Percentiles rank a stretch among this genome's conserved stretches.
Conservation (phyloP, 1,140 invertebrate species). For the Eumeta japonica region DNA sequence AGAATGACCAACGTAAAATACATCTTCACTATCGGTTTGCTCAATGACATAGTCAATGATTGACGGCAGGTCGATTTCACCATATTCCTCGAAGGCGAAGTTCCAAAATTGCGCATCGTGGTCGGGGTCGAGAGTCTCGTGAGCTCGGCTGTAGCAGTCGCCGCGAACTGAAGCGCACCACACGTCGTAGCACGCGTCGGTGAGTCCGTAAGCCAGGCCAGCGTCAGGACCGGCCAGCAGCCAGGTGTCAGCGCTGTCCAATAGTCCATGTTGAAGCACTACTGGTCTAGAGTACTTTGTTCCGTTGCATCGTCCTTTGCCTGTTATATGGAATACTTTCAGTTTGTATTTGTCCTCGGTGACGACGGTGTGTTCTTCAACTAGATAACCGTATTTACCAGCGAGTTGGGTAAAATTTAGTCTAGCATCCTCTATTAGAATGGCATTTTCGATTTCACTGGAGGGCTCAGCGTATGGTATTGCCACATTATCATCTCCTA, state of each 20-base stretch:
- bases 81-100: constrained; percentile 70
- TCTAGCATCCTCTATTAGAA: constrained; percentile 38
- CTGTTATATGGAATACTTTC: constrained; percentile 63
- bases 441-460: too few species aligned
- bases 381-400: constrained; percentile 28
- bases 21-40: constrained; percentile 48
- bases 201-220: constrained; percentile 44
- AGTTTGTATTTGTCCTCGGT: constrained; percentile 71
- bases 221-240: constrained; percentile 58
- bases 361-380: constrained; percentile 27
- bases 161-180: constrained; percentile 73
- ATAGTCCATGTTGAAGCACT: constrained; percentile 72
- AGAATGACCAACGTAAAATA: constrained; percentile 66
- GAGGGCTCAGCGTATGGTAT: too few species aligned
- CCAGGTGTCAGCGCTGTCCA: constrained; percentile 67
- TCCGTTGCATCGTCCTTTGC: constrained; percentile 25
- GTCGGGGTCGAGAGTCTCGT: constrained; percentile 47
- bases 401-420: constrained; percentile 35
- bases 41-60: constrained; percentile 61
- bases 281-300: constrained; percentile 42
- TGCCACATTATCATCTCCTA: too few species aligned
- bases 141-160: constrained; percentile 68
- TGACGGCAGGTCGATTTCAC: constrained; percentile 60
- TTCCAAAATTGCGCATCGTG: constrained; percentile 58
- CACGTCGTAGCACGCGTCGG: constrained; percentile 67